These are phyloP conservation scores for Aptenodytes patagonicus DNA, from an alignment of 2,113 vertebrate genomes.

Conservation along the genomic window DNA sequence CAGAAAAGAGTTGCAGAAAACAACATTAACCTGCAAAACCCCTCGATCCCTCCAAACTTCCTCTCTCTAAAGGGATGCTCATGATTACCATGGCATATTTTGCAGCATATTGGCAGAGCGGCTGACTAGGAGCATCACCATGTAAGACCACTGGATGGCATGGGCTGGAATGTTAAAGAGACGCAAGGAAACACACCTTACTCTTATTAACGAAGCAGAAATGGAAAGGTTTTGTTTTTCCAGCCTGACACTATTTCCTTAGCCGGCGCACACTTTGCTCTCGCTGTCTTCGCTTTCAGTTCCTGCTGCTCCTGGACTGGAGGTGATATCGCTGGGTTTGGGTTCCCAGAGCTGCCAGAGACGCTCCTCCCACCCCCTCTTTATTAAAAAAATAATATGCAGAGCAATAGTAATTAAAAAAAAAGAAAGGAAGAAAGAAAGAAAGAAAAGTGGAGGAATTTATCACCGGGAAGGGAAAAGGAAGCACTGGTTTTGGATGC, in stretches of 20 bases:
- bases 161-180: not conserved
- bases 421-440: too few species aligned
- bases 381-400: accelerated
- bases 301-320: not conserved
- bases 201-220: not conserved
- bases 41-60: not conserved
- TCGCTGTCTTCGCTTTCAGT: not conserved
- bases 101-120: not conserved
- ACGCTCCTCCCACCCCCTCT: not conserved
- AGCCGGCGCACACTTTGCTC: accelerated
- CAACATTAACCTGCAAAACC: not conserved
- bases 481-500: not conserved
- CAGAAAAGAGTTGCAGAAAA: not conserved
- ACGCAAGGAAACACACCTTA: not conserved
- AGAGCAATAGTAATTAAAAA: not conserved
- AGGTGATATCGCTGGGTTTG: not conserved
- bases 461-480: not conserved
- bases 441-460: not conserved
- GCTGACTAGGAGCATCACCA: not conserved
- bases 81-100: accelerated
- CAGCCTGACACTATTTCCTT: not conserved
- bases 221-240: not conserved
- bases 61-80: not conserved
- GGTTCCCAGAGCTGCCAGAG: not conserved
- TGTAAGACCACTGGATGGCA: not conserved